Base-by-base conservation (phyloP, 2,113 vertebrate genomes). In the Pseudorasbora parva region DNA sequence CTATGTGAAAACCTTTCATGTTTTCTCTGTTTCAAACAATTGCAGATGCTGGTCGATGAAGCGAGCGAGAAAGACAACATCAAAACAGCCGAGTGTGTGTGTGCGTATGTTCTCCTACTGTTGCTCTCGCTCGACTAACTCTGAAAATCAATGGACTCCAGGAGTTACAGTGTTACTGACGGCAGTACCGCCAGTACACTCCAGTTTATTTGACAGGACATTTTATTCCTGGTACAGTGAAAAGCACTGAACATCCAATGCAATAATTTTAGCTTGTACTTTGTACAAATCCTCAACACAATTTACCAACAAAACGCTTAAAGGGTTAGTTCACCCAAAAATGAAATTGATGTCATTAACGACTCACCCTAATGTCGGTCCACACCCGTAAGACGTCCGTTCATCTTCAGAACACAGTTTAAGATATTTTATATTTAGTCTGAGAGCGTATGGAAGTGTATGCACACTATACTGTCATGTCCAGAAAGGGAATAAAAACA, bases 1-100 rank as follows among this genome's bases (percentile, higher is more conserved):
- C 21, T 59, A 9, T 77, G 59, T 77, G 49, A 57, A 76, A 78
- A 62, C 41, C 57, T 78, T 78, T 62, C 37, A 78, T 78, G 37
- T 62, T 43, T 43, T 10, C 25, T 47, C 41, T 51, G 25, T 12
- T 78, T 78, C 56, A 45, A 60, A 27, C 37, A 62, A 30, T 51
- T 80, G n/a, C 78, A 66, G 60, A 66, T 66, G 59, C 23, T 33
- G 57, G 15, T 80, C 17, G 25, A 80, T 51, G 60, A 8, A 66
- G 60, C 78, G 60, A 66, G 78, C 66, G 6, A 25, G 78, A 66
- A 27, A 51, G 60, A 51, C 78, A 77, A 41, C 75, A 80, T 47
- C 78, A 80, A 30, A 76, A 37, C 59, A 59, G 23, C 41, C 11
- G 8, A 37, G 30, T 51, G 41, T 51, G 62, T 81, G 75, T 43